phyloP scores from a whole-genome alignment of 2,888 invertebrate genomes.

The Stictocephala bisonia region DNA sequence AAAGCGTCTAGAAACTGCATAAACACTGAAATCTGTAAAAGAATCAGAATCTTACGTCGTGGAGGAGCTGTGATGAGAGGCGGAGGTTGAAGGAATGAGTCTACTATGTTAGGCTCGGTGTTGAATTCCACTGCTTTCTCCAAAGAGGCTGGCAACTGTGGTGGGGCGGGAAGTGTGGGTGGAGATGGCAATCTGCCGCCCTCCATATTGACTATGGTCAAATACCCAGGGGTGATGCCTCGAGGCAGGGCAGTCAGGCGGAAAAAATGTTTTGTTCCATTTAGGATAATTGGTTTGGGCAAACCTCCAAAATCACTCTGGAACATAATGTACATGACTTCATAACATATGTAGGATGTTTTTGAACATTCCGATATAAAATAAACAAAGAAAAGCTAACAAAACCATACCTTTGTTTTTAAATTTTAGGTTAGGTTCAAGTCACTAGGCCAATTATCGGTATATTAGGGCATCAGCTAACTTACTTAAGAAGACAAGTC shows the following conservation, averaged over 20 bases:
- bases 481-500: too few species aligned
- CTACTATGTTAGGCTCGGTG: not conserved
- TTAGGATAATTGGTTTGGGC: slow-evolving; percentile 80
- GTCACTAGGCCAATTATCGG: too few species aligned
- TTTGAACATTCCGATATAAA: too few species aligned
- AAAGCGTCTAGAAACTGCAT: slow-evolving; percentile 85
- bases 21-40: slow-evolving; percentile 75
- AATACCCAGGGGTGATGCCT: slow-evolving; percentile 77
- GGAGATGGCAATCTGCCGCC: slow-evolving; percentile 65
- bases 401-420: too few species aligned
- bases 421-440: too few species aligned
- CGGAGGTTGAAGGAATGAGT: not conserved
- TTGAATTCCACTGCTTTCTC: not conserved
- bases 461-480: too few species aligned
- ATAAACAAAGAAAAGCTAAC: too few species aligned
- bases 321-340: too few species aligned
- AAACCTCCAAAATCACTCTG: slow-evolving; percentile 82
- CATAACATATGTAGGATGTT: too few species aligned
- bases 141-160: not conserved
- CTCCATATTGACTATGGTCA: slow-evolving; percentile 79
- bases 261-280: slow-evolving; percentile 81
- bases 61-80: not conserved
- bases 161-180: slow-evolving; percentile 24
- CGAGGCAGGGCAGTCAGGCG: slow-evolving; percentile 83
- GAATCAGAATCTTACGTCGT: not conserved